Conservation (phyloP, 2,797 vertebrate genomes). For the Acipenser transmontanus region DNA sequence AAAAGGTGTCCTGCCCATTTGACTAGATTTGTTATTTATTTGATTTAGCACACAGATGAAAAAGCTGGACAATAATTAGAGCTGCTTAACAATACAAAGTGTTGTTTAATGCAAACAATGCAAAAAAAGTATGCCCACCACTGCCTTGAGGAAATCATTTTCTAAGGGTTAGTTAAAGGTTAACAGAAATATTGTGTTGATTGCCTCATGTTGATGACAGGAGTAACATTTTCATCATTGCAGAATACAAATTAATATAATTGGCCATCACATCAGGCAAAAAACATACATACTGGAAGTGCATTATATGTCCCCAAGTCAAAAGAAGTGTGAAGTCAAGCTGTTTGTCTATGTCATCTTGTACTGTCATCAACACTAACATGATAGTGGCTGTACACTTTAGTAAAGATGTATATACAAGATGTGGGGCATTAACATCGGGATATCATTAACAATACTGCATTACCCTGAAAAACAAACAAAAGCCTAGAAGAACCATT, state of each 20-base stretch:
- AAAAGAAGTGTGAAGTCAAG: background rate
- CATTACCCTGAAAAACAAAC: too few relatives aligned
- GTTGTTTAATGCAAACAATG: background rate
- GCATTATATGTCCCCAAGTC: background rate
- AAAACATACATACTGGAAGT: too few relatives aligned
- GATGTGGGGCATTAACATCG: too few relatives aligned
- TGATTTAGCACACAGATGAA: too few relatives aligned
- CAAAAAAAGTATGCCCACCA: background rate
- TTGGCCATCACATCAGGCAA: background rate
- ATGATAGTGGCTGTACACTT: too few relatives aligned
- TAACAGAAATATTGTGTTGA: background rate
- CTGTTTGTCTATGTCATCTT: background rate
- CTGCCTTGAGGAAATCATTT: background rate
- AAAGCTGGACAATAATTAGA: too few relatives aligned
- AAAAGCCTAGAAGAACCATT: too few relatives aligned
- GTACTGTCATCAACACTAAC: too few relatives aligned
- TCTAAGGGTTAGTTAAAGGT: constrained; percentile 1
- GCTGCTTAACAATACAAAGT: background rate
- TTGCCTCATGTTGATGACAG: background rate
- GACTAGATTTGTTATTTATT: too few relatives aligned
- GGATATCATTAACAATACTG: too few relatives aligned
- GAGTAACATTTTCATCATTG: constrained; percentile 5
- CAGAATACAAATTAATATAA: constrained; percentile 8
- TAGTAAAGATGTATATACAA: too few relatives aligned
- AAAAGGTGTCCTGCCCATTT: too few relatives aligned